Evolutionary conservation across 2,113 vertebrate species (phyloP).

Genomic region (Uropsilus gracilis): DNA sequence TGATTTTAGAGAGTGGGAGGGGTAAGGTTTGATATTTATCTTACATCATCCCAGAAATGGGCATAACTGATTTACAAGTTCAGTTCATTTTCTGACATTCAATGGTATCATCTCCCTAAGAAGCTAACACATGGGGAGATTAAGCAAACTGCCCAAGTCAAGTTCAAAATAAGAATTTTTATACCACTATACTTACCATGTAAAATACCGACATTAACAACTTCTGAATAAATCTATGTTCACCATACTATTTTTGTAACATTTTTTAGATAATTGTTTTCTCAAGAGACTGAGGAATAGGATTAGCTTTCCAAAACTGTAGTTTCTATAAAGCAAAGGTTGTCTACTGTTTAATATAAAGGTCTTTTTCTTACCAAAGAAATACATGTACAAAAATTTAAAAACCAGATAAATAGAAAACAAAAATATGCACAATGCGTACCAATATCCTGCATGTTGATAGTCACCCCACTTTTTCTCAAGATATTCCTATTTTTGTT

Average conservation of each 20-base stretch:
- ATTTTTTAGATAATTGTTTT: constrained; percentile 26
- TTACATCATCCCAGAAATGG: not conserved
- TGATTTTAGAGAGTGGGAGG: not conserved
- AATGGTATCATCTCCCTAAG: not conserved
- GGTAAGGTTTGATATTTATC: not conserved
- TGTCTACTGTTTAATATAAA: not conserved
- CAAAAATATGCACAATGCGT: not conserved
- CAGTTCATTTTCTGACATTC: not conserved
- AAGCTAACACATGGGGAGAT: too few relatives aligned
- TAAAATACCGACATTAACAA: not conserved
- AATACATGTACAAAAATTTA: not conserved
- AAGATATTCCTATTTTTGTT: constrained; percentile 9
- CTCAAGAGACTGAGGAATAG: too few relatives aligned
- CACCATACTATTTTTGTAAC: not conserved
- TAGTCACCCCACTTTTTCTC: not conserved
- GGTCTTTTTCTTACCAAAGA: not conserved
- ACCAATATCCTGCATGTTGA: not conserved
- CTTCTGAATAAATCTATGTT: constrained; percentile 2
- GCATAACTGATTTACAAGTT: not conserved
- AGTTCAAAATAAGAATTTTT: not conserved
- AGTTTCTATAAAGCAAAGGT: constrained; percentile 7
- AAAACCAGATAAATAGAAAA: constrained; percentile 19
- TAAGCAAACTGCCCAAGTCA: too few relatives aligned
- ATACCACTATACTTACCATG: not conserved
- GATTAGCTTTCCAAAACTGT: too few relatives aligned